Evolutionary conservation across 2,797 vertebrate species (phyloP).

Genomic region (Euthynnus affinis): DNA sequence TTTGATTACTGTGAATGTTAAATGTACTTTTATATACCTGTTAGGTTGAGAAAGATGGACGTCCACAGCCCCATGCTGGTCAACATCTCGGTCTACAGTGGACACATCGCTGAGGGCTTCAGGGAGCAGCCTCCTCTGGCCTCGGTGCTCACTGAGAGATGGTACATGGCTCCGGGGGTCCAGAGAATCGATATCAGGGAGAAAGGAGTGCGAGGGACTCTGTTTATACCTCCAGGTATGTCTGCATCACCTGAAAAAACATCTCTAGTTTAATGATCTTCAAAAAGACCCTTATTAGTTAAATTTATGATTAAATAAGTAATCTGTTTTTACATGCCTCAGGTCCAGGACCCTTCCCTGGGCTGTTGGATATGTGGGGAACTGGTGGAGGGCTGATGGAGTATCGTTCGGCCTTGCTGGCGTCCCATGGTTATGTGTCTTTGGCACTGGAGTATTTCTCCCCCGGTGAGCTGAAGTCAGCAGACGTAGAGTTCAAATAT

Average conservation of each 20-base stretch:
- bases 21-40: not conserved
- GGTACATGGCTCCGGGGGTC: conserved; percentile 80
- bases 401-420: conserved; percentile 75
- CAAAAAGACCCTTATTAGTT: not conserved
- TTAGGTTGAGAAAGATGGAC: conserved; percentile 75
- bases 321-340: not conserved
- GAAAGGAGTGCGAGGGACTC: conserved; percentile 64
- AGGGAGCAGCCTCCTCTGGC: conserved; percentile 60
- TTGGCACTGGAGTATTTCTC: conserved; percentile 68
- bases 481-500: not conserved
- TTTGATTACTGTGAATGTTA: no score
- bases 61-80: conserved; percentile 69
- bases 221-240: conserved; percentile 80
- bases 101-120: conserved; percentile 65
- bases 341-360: conserved; percentile 81
- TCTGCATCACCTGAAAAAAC: not conserved
- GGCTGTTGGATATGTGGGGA: conserved; percentile 79
- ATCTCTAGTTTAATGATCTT: not conserved
- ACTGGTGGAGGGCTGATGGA: conserved; percentile 75
- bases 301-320: no score
- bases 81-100: conserved; percentile 66
- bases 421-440: conserved; percentile 71
- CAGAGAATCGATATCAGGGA: conserved; percentile 62
- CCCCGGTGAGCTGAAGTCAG: accelerated
- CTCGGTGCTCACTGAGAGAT: conserved; percentile 71